Evolutionary conservation across 2,113 vertebrate species (phyloP), one percentile per base, ranked within the genome.

Genomic region (Manacus vitellinus): DNA sequence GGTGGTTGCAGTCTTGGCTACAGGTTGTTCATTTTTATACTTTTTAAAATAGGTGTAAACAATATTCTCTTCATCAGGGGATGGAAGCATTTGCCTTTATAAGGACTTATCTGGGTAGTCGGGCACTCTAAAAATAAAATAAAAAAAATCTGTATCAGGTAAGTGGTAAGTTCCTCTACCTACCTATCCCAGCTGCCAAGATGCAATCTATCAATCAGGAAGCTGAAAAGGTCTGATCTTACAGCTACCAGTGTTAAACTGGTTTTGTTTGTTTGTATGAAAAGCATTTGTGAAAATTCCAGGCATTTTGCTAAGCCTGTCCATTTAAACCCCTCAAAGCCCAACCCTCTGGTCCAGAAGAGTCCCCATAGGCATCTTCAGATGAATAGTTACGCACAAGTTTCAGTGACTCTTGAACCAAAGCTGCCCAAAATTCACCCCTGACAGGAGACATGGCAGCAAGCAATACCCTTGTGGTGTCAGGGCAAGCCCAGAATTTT

Each of bases 51-150:
- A 91, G 97, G 94, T 98, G 98, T 98, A 98, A 98, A 98, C 98
- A 98, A 94, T 97, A 95, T 98, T 98, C 92, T 98, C 98, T 98
- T 98, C 96, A 97, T 98, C 79, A 33, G 91, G 97, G 96, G 97
- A 96, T 98, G 98, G 98, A 98, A 98, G 98, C 98, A 98, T 98
- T 97, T 97, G 97, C 94, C 96, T 97, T 97, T 97, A 91, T 94
- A 95, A 95, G 55, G 97, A 98, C 94, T 98, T 94, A 96, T 98
- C 98, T 97, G 35, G 94, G 96, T 97, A 96, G 98, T 98, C 85
- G 94, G 87, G 95, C 95, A 96, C 97, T 98, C 99, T 99, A 97
- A 65, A 98, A 94, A 97, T 12, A 59, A 21, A 58, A 43, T 67
- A 95, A 72, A 58, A 30, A 44, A 83, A 51, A 89, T 66, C n/a